Evolutionary conservation across 2,888 invertebrate genomes (phyloP).

Genomic region (Lysandra coridon): DNA sequence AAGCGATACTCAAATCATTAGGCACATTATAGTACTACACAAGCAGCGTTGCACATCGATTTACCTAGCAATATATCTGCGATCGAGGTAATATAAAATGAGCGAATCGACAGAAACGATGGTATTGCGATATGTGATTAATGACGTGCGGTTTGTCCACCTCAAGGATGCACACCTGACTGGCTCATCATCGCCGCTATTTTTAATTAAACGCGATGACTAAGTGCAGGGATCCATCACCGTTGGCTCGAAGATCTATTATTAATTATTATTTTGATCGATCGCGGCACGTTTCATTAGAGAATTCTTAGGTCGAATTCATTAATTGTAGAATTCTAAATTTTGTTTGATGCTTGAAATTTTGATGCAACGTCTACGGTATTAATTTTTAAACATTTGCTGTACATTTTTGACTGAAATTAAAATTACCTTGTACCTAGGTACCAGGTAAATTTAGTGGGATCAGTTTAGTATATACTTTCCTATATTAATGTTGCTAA

Average conservation of each 20-base stretch:
- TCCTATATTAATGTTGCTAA: too few relatives aligned
- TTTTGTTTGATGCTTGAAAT: constrained; percentile 39
- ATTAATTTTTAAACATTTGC: not conserved
- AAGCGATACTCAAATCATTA: not conserved
- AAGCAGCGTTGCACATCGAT: not conserved
- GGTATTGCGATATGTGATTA: constrained; percentile 50
- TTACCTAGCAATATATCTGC: not conserved
- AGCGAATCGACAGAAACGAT: constrained; percentile 12
- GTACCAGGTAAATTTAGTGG: too few relatives aligned
- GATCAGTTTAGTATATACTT: too few relatives aligned
- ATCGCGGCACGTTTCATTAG: constrained; percentile 74
- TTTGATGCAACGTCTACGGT: not conserved
- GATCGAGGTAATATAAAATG: constrained; percentile 9
- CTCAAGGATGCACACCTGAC: constrained; percentile 31
- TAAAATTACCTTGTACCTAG: too few relatives aligned
- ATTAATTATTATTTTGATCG: constrained; percentile 80
- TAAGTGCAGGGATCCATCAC: constrained; percentile 74
- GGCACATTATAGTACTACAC: not conserved
- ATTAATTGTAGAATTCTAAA: constrained; percentile 63
- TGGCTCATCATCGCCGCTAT: constrained; percentile 65
- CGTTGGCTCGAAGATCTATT: constrained; percentile 68
- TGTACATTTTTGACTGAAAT: too few relatives aligned
- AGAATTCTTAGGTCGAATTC: constrained; percentile 56
- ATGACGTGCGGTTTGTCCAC: constrained; percentile 55
- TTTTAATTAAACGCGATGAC: constrained; percentile 80